These are phyloP conservation scores for Rhea americana DNA, from an alignment of 2,113 vertebrate genomes.

Conservation along the genomic window DNA sequence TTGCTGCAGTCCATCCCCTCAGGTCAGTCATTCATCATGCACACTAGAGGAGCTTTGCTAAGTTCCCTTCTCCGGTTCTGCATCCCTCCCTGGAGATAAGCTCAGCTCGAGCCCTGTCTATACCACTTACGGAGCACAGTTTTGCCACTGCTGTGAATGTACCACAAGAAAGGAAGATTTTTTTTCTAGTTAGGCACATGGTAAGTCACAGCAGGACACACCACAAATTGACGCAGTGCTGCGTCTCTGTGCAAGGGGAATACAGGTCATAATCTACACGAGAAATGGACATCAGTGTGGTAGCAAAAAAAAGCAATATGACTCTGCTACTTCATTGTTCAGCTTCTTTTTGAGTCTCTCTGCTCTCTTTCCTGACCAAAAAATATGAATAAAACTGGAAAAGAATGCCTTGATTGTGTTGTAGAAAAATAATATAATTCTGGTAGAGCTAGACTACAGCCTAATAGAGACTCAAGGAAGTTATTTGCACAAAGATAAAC, in stretches of 20 bases:
- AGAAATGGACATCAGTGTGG: neutral
- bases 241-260: neutral
- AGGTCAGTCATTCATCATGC: conserved; percentile 55
- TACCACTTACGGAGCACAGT: neutral
- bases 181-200: neutral
- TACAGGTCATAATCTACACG: neutral
- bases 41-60: conserved; percentile 31
- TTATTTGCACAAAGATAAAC: neutral
- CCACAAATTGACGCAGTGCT: neutral
- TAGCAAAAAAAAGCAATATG: neutral
- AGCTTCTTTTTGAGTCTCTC: neutral
- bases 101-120: conserved; percentile 18
- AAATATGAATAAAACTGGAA: neutral
- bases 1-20: conserved; percentile 11
- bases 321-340: neutral
- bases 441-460: neutral
- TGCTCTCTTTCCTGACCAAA: neutral
- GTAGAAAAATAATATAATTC: neutral
- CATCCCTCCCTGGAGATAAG: conserved; percentile 26
- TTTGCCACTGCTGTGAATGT: neutral
- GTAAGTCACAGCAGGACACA: neutral
- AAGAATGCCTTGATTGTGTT: neutral
- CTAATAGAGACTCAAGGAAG: neutral
- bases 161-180: neutral
- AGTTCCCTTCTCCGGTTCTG: conserved; percentile 11